These are phyloP conservation scores for Frankliniella intonsa DNA, from an alignment of 2,888 invertebrate genomes.

Conservation along the genomic window DNA sequence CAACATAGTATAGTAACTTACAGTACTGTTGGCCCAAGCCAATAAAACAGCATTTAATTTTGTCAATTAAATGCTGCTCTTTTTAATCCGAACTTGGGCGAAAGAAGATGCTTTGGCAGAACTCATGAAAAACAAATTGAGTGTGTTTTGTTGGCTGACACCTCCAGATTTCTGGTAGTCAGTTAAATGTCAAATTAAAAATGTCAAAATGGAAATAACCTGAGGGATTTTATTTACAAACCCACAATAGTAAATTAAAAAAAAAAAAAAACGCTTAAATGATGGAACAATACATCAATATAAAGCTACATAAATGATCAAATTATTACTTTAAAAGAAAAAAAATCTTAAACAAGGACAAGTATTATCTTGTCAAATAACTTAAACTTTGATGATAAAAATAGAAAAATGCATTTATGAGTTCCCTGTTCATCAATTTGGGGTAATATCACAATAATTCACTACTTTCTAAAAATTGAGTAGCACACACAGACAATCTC, in stretches of 20 bases:
- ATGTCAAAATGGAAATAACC: background rate
- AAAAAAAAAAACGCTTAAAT: background rate
- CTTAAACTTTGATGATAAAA: slow-evolving; percentile 18
- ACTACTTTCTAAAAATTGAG: slow-evolving; percentile 19
- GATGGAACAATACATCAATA: background rate
- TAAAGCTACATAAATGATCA: background rate
- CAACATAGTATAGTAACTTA: too few relatives aligned
- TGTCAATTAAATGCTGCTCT: too few relatives aligned
- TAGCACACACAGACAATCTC: background rate
- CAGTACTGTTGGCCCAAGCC: too few relatives aligned
- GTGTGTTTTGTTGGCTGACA: background rate
- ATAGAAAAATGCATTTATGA: slow-evolving; percentile 24
- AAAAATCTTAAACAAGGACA: background rate
- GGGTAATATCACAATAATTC: slow-evolving; percentile 22
- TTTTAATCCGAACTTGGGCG: too few relatives aligned
- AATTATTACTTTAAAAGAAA: background rate
- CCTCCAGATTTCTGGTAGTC: background rate
- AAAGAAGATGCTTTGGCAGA: too few relatives aligned
- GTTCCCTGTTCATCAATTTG: slow-evolving; percentile 14
- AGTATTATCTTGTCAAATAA: background rate
- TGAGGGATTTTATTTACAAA: background rate
- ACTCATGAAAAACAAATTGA: too few relatives aligned
- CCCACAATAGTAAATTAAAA: background rate
- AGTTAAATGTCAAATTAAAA: background rate
- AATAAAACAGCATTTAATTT: too few relatives aligned